Percentiles rank a stretch among this genome's conserved stretches.
These are phyloP conservation scores for Podarcis siculus DNA, from an alignment of 2,797 vertebrate genomes.

Conservation along the genomic window DNA sequence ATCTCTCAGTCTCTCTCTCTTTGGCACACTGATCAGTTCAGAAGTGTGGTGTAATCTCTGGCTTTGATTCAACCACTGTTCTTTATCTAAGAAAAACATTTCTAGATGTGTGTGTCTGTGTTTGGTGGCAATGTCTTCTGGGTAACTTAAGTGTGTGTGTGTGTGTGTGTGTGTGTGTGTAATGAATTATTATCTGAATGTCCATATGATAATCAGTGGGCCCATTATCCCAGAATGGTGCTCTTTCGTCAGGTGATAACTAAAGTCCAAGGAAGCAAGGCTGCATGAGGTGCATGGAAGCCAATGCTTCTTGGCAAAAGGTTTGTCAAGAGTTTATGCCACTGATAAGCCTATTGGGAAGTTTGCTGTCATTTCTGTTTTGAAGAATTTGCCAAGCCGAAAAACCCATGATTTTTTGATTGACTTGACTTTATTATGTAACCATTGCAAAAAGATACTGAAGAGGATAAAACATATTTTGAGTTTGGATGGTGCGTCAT, in stretches of 20 bases:
- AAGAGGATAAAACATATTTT: background rate
- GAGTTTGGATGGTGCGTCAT: background rate
- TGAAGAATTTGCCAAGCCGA: background rate
- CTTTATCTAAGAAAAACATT: background rate
- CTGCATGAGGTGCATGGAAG: background rate
- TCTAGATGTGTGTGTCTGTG: background rate
- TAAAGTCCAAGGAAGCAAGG: slow-evolving; percentile 1
- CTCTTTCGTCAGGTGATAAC: slow-evolving; percentile 28
- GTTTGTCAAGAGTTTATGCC: slow-evolving; percentile 8
- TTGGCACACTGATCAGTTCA: background rate
- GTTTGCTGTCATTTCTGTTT: background rate
- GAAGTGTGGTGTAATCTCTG: background rate
- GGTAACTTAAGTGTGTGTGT: background rate
- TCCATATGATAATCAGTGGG: slow-evolving; percentile 23
- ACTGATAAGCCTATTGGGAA: background rate
- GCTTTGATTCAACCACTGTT: background rate
- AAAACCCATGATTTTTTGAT: too few relatives aligned
- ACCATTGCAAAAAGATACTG: background rate
- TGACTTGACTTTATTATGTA: background rate
- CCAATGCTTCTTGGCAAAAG: background rate
- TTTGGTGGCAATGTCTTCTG: background rate
- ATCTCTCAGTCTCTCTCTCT: background rate
- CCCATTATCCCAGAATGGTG: slow-evolving; percentile 17
- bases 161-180: accelerated
- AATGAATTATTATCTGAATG: slow-evolving; percentile 12